phyloP scores from a whole-genome alignment of 2,113 vertebrate genomes.

The Carassius gibelio region DNA sequence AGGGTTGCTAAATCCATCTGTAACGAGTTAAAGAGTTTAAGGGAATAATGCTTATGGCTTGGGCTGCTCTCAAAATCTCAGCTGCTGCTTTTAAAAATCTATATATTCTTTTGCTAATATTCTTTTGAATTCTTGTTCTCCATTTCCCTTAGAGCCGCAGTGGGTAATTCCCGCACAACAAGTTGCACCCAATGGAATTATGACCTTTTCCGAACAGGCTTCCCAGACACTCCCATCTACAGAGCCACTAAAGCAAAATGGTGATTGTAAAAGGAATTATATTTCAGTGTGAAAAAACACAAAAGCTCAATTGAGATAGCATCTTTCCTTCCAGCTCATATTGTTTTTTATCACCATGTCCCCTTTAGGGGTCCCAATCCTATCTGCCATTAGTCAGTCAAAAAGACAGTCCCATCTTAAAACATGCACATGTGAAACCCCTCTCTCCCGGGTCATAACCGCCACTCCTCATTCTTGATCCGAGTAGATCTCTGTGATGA shows the following conservation, averaged over 20 bases:
- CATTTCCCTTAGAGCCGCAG: background rate
- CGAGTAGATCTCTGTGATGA: too few species aligned
- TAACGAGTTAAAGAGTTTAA: slow-evolving; percentile 21
- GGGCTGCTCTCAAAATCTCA: background rate
- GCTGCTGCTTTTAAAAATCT: slow-evolving; percentile 12
- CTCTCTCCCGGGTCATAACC: too few species aligned
- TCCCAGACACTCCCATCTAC: background rate
- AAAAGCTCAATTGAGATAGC: too few species aligned
- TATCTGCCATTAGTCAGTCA: background rate
- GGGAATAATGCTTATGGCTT: slow-evolving; percentile 4
- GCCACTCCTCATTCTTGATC: too few species aligned
- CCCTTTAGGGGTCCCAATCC: background rate
- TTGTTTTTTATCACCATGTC: background rate
- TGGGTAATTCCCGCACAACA: background rate
- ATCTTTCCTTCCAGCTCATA: background rate
- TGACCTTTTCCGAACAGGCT: background rate
- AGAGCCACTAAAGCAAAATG: background rate
- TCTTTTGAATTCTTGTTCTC: background rate
- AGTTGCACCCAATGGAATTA: background rate
- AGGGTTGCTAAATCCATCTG: slow-evolving; percentile 24
- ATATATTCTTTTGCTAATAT: background rate
- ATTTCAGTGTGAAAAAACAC: background rate
- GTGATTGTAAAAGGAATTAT: background rate
- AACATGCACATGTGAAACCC: background rate
- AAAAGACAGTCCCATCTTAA: background rate